Evolutionary conservation across 2,113 vertebrate genomes (phyloP), one percentile per base, ranked within the genome.

Genomic region (Paradoxurus hermaphroditus): DNA sequence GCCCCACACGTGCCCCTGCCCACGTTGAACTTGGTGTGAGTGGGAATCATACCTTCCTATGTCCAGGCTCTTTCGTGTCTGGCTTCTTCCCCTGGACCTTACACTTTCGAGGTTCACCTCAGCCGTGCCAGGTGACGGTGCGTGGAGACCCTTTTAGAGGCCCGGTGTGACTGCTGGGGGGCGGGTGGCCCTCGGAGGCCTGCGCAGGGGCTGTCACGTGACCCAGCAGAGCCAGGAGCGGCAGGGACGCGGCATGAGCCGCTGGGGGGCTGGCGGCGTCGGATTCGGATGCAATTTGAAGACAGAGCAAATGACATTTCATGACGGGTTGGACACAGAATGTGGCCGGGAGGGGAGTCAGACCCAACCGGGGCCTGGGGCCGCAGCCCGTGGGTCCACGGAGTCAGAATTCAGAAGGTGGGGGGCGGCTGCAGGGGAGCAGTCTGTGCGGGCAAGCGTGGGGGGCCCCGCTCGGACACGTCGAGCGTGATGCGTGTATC

Each of bases 391-490:
- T 4, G 59, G 9, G 16, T 72, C 73, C 34, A 12, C 7, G 14
- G 23, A 2, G 51, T 46, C n/a, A 34, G 44, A 39, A 3, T 29
- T 36, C 41, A 34, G 13, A 75, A 31, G 23, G 6, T 1, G 3
- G 31, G 6, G 7, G 2, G 19, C 3, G 1, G 2, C n/a, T 1
- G 3, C 29, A 29, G 19, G 27, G 7, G 18, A 39, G 4, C 5
- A 0, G 59, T 56, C n/a, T 39, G 25, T 16, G n/a, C n/a, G 56
- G 49, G 31, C 44, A n/a, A 34, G 44, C 39, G n/a, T n/a, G n/a
- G 0, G 39, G 73, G 8, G 21, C 59, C 23, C 0, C 11, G 39
- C 21, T 21, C 19, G 44, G 41, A 44, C 21, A 19, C 1, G 16
- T 18, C n/a, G 1, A n/a, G 56, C 11, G 4, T n/a, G 65, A 12